These are phyloP conservation scores for Pollenia angustigena DNA, from an alignment of 2,888 invertebrate species.

Conservation along the genomic window DNA sequence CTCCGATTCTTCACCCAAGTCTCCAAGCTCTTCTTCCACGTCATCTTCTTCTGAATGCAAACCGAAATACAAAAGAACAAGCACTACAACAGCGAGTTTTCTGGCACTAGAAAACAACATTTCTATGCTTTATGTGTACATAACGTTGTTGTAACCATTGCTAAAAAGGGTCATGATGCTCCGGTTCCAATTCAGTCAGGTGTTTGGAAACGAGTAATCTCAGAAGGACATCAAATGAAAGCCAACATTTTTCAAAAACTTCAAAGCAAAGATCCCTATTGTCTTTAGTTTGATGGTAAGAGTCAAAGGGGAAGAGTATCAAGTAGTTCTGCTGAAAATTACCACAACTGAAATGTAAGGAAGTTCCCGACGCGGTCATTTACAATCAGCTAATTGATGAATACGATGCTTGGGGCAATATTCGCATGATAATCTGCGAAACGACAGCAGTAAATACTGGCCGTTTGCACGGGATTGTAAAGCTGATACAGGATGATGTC, in stretches of 20 bases:
- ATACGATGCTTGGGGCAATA: background rate
- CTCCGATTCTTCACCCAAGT: background rate
- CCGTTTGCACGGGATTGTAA: slow-evolving; percentile 16
- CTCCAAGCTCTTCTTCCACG: slow-evolving; percentile 17
- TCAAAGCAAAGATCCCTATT: slow-evolving; percentile 19
- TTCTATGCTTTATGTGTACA: slow-evolving; percentile 11
- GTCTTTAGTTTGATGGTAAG: slow-evolving; percentile 23
- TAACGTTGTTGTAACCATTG: background rate
- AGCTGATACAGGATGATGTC: slow-evolving; percentile 20
- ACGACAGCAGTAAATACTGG: slow-evolving; percentile 26
- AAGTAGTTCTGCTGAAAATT: slow-evolving; percentile 16
- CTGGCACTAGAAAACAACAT: slow-evolving; percentile 15
- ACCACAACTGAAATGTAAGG: slow-evolving; percentile 33
- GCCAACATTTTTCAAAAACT: slow-evolving; percentile 4
- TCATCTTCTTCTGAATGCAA: slow-evolving; percentile 19
- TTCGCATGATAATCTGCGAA: slow-evolving; percentile 30
- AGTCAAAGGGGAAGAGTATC: slow-evolving; percentile 5
- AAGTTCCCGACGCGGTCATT: background rate
- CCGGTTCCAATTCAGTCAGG: no score
- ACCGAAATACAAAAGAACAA: slow-evolving; percentile 25
- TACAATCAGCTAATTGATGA: background rate
- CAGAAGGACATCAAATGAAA: slow-evolving; percentile 4
- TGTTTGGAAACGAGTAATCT: background rate
- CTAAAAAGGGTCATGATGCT: background rate
- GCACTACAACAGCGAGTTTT: slow-evolving; percentile 26